phyloP scores from a whole-genome alignment of 2,888 invertebrate genomes.

The Graphium colonna region DNA sequence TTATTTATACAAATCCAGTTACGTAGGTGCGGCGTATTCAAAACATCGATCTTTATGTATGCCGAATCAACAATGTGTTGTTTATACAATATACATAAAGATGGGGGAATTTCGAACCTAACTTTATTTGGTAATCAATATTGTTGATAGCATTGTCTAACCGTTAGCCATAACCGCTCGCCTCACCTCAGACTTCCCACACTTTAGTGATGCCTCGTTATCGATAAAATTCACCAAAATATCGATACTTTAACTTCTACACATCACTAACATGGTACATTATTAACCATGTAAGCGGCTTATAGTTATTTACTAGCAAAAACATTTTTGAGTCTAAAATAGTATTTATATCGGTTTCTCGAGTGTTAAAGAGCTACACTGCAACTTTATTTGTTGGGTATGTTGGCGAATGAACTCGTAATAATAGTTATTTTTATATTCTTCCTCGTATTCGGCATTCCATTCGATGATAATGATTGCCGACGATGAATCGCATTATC shows the following conservation, averaged over 20 bases:
- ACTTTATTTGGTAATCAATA: conserved; percentile 16
- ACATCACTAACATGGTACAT: too few relatives aligned
- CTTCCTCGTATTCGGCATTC: conserved; percentile 22
- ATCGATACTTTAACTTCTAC: too few relatives aligned
- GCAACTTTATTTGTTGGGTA: conserved; percentile 7
- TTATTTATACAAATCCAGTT: too few relatives aligned
- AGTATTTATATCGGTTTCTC: not conserved
- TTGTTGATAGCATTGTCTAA: conserved; percentile 18
- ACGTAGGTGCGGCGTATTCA: too few relatives aligned
- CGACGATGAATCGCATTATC: not conserved
- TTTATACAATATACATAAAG: not conserved
- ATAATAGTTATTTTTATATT: conserved; percentile 21
- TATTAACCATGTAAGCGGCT: too few relatives aligned
- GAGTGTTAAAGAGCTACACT: not conserved
- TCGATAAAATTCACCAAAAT: conserved; percentile 1
- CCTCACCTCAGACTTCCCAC: conserved; percentile 13
- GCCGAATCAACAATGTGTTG: not conserved
- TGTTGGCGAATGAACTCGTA: conserved; percentile 19
- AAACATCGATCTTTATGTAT: too few relatives aligned
- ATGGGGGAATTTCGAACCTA: not conserved
- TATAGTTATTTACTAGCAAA: too few relatives aligned
- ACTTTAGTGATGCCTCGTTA: conserved; percentile 7
- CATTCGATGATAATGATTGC: conserved; percentile 11
- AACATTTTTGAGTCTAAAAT: too few relatives aligned
- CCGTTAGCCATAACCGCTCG: conserved; percentile 11